Evolutionary conservation across 2,888 invertebrate species (phyloP), one percentile per base, ranked within the genome.

Genomic region (Sarcophaga subvicina): DNA sequence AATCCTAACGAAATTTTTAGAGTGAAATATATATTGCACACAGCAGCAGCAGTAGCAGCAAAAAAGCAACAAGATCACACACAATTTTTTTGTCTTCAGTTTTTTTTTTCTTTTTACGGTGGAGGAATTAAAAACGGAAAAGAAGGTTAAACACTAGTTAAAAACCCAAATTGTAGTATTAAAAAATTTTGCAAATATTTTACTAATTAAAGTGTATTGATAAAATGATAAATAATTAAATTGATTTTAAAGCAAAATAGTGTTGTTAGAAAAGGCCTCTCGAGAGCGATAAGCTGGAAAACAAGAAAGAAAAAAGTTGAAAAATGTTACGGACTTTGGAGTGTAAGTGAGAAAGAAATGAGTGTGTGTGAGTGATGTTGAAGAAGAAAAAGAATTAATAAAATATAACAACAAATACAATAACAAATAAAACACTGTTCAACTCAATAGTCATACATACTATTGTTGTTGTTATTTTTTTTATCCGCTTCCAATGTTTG

Each of bases 301-400:
- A 22, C 11, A 47, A 66, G 37, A 37, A 37, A 37, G 37, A 37
- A 47, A 14, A 77, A 37, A 71, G 25, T 81, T 78, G 27, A 63
- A 85, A 77, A 86, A 79, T 82, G 80, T 69, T 86, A 86, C 86
- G 86, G 82, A 86, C 82, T 86, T 86, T 86, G 82, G 82, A 86
- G 82, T 82, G 47, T 76, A 79, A 70, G 75, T 60, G 71, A 54
- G 17, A 14, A 17, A 54, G 17, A 54, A 54, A 54, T 54, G 71
- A 86, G 80, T 86, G 80, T 86, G 86, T 80, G 54, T 54, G 5
- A 54, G 17, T 54, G 54, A 54, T 54, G 80, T 82, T 76, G 66
- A 70, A 75, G 77, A 72, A 81, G 67, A 62, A 80, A 83, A 76
- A 62, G 22, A 80, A 83, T 71, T 73, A 71, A 63, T 71, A 80